These are phyloP conservation scores for Raillietiella orientalis DNA, from an alignment of 2,888 invertebrate species.

Conservation along the genomic window DNA sequence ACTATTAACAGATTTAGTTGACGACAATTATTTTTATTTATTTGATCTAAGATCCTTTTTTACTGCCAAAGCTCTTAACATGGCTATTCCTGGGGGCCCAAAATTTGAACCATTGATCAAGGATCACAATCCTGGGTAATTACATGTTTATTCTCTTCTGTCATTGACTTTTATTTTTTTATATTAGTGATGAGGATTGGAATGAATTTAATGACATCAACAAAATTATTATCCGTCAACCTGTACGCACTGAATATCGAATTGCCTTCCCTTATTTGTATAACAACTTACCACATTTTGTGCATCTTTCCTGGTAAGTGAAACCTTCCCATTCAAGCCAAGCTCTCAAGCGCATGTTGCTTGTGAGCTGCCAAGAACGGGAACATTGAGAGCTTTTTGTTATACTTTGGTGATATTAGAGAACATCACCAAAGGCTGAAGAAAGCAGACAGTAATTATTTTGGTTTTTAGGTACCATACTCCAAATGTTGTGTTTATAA, in stretches of 20 bases:
- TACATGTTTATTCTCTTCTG: constrained; percentile 5
- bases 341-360: no score
- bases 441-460: no score
- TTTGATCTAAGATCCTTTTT: constrained; percentile 99
- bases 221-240: constrained; percentile 96
- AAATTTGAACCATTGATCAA: constrained; percentile 98
- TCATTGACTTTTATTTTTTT: constrained; percentile 6
- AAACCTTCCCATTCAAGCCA: no score
- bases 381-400: no score
- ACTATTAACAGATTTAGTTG: constrained; percentile 82
- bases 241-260: constrained; percentile 90
- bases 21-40: constrained; percentile 93
- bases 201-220: constrained; percentile 99
- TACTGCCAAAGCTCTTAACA: constrained; percentile 94
- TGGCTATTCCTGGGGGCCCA: constrained; percentile 98
- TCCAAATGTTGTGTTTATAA: constrained; percentile 96
- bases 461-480: constrained; percentile 58
- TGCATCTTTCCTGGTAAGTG: constrained; percentile 83
- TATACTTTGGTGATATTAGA: no score
- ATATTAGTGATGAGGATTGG: constrained; percentile 84
- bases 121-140: constrained; percentile 70
- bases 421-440: no score
- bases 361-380: no score
- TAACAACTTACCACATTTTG: constrained; percentile 94
- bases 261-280: constrained; percentile 98